Evolutionary conservation across 2,113 vertebrate genomes (phyloP), one percentile per base, ranked within the genome.

Genomic region (Coptodon bakossiorum): DNA sequence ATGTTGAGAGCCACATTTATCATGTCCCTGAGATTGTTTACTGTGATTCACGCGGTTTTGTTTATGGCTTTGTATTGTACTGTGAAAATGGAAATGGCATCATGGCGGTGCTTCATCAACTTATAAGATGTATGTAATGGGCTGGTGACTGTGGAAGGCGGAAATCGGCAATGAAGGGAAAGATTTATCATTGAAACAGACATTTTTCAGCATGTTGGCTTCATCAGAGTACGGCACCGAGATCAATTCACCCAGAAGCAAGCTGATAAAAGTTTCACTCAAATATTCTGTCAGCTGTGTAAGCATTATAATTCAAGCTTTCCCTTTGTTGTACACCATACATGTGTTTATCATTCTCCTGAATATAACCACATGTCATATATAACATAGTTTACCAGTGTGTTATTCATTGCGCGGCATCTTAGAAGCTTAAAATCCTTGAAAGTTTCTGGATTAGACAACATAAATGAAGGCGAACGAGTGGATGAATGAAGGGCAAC

Each of bases 41-140:
- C 82, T 78, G 86, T 87, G 66, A 89, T 89, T 90, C 80, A 88
- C 86, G 81, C 31, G 14, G 59, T 89, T 92, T 87, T 84, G 68
- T 91, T 87, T 84, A 90, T 61, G 78, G 81, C 87, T 82, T 81
- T 68, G 80, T 53, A 52, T 90, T 89, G 84, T 83, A 9, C 73
- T 61, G 59, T 59, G 31, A 80, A 66, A 86, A 90, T 84, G 81
- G 81, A 86, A 91, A 87, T 86, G 83, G 71, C 5, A 36, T 80
- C 17, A 45, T 27, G 80, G 88, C 84, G 81, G 61, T 45, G 80
- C 54, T 63, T 89, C 84, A 87, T 82, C 83, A 59, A 71, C 84
- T 90, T 81, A 82, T 57, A 86, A 86, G 82, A 86, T 81, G 88
- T 48, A 87, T 73, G 80, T 87, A 82, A 91, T 71, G 86, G 19